Percentiles rank a stretch among this genome's conserved stretches.
phyloP scores from a whole-genome alignment of 2,888 invertebrate genomes.

The Drosophila neonasuta region DNA sequence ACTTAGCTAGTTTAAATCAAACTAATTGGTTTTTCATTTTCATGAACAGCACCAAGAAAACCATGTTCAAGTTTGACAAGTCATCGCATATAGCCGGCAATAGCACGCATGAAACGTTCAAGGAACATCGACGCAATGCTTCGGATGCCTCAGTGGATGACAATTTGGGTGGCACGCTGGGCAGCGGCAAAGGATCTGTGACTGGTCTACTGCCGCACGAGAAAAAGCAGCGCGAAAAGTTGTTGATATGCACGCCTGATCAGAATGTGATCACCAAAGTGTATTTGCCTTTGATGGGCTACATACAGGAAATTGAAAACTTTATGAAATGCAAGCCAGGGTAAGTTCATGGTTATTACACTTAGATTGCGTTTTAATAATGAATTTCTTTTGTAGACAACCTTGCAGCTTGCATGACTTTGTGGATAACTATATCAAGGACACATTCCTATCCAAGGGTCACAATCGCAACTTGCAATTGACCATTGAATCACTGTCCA shows the following conservation, averaged over 20 bases:
- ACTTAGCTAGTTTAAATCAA: background rate
- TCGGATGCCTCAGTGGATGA: constrained; percentile 82
- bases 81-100: constrained; percentile 79
- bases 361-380: background rate
- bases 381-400: constrained; percentile 80
- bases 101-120: constrained; percentile 58
- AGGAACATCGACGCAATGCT: constrained; percentile 81
- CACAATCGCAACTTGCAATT: constrained; percentile 83
- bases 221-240: constrained; percentile 83
- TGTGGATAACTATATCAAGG: constrained; percentile 92
- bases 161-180: constrained; percentile 64
- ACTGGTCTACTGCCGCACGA: constrained; percentile 61
- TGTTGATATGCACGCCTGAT: constrained; percentile 90
- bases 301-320: constrained; percentile 92
- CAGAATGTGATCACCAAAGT: constrained; percentile 89
- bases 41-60: constrained; percentile 83
- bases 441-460: constrained; percentile 91
- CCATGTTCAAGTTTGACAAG: constrained; percentile 88
- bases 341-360: constrained; percentile 78
- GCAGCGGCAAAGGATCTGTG: constrained; percentile 68
- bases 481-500: constrained; percentile 87
- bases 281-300: constrained; percentile 91
- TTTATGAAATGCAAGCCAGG: constrained; percentile 84
- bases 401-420: constrained; percentile 92
- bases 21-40: constrained; percentile 5